Evolutionary conservation across 2,113 vertebrate species (phyloP).

Genomic region (Empidonax alnorum): DNA sequence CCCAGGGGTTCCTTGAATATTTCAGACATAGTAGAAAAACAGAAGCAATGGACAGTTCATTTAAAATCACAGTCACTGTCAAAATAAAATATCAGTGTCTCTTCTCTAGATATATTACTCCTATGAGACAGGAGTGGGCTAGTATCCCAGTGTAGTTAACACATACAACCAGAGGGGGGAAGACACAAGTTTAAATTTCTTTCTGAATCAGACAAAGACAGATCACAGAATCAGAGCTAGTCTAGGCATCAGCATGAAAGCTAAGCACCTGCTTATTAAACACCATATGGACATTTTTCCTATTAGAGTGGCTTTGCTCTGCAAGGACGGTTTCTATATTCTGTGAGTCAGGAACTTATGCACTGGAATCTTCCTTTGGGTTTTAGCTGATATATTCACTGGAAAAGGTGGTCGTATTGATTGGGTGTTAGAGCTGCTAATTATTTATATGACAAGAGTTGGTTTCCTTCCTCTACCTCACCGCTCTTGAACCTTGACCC

Average conservation of each 20-base stretch:
- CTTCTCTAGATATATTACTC: neutral
- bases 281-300: neutral
- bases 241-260: neutral
- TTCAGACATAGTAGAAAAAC: neutral
- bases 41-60: conserved; percentile 9
- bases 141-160: neutral
- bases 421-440: neutral
- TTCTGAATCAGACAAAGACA: neutral
- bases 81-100: neutral
- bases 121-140: neutral
- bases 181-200: neutral
- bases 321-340: neutral
- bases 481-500: neutral
- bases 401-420: neutral
- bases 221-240: neutral
- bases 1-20: neutral
- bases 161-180: neutral
- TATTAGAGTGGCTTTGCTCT: neutral
- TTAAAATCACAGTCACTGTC: conserved; percentile 23
- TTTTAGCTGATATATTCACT: neutral
- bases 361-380: neutral
- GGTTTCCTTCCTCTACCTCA: neutral
- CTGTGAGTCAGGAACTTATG: neutral
- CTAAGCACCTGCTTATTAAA: neutral
- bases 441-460: neutral